Percentiles rank a stretch among this genome's conserved stretches.
These are phyloP conservation scores for Zosterops japonicus DNA, from an alignment of 2,113 vertebrate species.

Conservation along the genomic window DNA sequence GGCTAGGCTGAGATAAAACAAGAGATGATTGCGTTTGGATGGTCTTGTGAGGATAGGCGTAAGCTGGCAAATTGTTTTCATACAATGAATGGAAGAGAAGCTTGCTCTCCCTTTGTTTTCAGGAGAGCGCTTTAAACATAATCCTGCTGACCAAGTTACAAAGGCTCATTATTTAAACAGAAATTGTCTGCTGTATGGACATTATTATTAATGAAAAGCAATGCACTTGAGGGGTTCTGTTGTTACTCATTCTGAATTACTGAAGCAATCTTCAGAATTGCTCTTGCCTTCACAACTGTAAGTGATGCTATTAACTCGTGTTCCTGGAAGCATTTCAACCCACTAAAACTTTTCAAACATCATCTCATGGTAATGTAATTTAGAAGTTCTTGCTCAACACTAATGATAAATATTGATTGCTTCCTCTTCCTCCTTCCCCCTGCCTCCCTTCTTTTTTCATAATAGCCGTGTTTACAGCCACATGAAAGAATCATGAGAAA, in stretches of 20 bases:
- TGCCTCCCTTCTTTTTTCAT: background rate
- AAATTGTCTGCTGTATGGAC: background rate
- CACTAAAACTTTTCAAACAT: background rate
- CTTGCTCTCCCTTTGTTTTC: background rate
- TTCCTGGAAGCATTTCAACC: conserved; percentile 3
- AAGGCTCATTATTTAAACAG: background rate
- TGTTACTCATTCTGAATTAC: conserved; percentile 35
- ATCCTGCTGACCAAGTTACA: conserved; percentile 20
- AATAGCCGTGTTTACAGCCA: background rate
- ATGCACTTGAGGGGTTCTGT: background rate
- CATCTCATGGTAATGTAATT: background rate
- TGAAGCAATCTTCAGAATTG: background rate
- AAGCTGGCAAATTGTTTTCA: background rate
- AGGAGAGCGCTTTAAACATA: background rate
- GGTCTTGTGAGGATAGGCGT: background rate
- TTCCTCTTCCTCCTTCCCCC: background rate
- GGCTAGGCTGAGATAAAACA: background rate
- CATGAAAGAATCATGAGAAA: background rate
- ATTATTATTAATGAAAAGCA: conserved; percentile 38
- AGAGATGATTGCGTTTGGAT: background rate
- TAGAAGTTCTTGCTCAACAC: background rate
- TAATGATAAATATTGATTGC: conserved; percentile 7
- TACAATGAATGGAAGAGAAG: background rate
- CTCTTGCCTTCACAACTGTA: conserved; percentile 16
- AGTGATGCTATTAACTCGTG: background rate